phyloP scores from a whole-genome alignment of 2,113 vertebrate species.

The Erinaceus europaeus region DNA sequence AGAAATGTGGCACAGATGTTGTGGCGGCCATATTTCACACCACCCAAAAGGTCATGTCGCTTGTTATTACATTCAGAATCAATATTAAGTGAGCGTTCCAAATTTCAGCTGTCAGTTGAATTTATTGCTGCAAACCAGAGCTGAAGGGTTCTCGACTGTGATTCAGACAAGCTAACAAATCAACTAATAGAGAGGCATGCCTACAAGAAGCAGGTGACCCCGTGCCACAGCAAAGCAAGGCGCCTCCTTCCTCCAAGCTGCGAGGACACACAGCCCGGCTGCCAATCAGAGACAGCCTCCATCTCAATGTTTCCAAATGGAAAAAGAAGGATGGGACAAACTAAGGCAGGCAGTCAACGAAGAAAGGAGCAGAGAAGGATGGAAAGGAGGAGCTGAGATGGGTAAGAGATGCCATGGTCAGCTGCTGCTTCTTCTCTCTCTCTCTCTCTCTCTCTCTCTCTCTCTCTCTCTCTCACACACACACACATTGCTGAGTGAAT shows the following conservation, averaged over 20 bases:
- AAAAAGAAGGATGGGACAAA: neutral
- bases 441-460: too few species aligned
- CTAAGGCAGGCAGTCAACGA: fast-evolving
- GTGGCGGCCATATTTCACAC: constrained; percentile 89
- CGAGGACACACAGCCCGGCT: neutral
- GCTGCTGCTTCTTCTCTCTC: neutral
- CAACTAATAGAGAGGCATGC: constrained; percentile 81
- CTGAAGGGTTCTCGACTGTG: constrained; percentile 86
- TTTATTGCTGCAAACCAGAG: constrained; percentile 86
- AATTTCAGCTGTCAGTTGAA: constrained; percentile 89
- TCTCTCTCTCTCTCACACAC: too few species aligned
- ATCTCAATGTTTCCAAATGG: neutral
- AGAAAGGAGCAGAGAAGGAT: too few species aligned
- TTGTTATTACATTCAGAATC: constrained; percentile 90
- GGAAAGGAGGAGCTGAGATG: neutral
- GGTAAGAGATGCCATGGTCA: neutral
- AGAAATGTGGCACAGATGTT: constrained; percentile 90
- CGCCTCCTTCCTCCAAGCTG: constrained; percentile 35
- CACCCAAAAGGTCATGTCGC: constrained; percentile 89
- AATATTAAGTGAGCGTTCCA: constrained; percentile 90
- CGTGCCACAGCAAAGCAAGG: constrained; percentile 67
- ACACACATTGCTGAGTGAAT: too few species aligned
- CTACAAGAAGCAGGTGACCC: constrained; percentile 81
- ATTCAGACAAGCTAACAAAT: constrained; percentile 85
- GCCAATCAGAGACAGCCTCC: constrained; percentile 20